phyloP scores from a whole-genome alignment of 1,140 invertebrate genomes.

The Episyrphus balteatus region DNA sequence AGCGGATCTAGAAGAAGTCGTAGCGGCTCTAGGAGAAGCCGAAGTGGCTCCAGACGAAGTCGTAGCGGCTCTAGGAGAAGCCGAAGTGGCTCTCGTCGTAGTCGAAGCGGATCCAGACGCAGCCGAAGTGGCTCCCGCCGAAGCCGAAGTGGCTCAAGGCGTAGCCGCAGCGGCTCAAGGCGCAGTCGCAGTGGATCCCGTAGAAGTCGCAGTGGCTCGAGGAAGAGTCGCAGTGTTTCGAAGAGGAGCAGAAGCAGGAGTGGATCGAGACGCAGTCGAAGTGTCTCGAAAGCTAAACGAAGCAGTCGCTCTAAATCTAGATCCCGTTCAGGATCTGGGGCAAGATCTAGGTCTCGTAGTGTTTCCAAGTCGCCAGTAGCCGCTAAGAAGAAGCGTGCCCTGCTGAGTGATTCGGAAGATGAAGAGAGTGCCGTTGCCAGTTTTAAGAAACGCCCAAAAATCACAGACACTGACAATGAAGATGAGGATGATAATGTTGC shows the following conservation, averaged over 20 bases:
- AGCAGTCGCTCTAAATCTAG: slow-evolving; percentile 8
- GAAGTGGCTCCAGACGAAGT: slow-evolving; percentile 22
- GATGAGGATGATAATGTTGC: slow-evolving; percentile 21
- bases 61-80: slow-evolving; percentile 32
- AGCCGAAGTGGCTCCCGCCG: slow-evolving; percentile 33
- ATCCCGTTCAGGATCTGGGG: slow-evolving; percentile 29
- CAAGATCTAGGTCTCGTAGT: slow-evolving; percentile 26
- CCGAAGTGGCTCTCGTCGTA: slow-evolving; percentile 30
- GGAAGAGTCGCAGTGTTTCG: slow-evolving; percentile 20
- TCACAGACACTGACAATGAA: slow-evolving; percentile 43
- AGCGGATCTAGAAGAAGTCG: slow-evolving; percentile 18
- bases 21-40: slow-evolving; percentile 10
- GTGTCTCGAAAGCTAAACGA: slow-evolving; percentile 10
- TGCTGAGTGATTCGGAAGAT: slow-evolving; percentile 47
- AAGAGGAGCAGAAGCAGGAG: slow-evolving; percentile 14
- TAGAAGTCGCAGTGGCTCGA: slow-evolving; percentile 35
- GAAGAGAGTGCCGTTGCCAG: slow-evolving; percentile 16
- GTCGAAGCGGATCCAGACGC: slow-evolving; percentile 35
- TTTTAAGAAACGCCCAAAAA: slow-evolving; percentile 34
- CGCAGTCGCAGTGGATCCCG: slow-evolving; percentile 22
- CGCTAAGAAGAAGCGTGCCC: slow-evolving; percentile 33
- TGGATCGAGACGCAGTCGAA: slow-evolving; percentile 29
- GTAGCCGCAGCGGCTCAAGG: slow-evolving; percentile 8
- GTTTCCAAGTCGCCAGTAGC: slow-evolving; percentile 27
- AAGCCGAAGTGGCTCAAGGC: slow-evolving; percentile 25